Base-by-base conservation (phyloP, 1,140 invertebrate genomes). In the Drosophila novamexicana region DNA sequence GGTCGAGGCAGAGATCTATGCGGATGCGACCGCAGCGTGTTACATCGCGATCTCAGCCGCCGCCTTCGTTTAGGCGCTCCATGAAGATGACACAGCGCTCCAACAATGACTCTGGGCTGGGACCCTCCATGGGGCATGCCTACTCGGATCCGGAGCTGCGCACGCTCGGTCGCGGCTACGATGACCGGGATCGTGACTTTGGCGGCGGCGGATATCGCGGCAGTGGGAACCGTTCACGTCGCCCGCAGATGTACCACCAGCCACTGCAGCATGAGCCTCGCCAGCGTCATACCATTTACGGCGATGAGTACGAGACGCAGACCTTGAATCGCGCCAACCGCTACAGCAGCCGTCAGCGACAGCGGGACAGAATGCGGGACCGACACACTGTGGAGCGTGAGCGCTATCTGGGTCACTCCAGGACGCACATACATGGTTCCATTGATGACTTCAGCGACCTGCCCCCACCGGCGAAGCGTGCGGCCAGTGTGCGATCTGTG, bases 41-140 rank as follows among this genome's bases (percentile, higher is more conserved):
- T 1, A 37, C 81, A 69, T 94, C 93, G 0, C 85, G 93, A 39
- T 93, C 93, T 5, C 91, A 92, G 69, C 91, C 91, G 42, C 91
- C 91, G 10, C 90, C 91, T 2, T 69, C 85, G 62, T 93, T 92
- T 32, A 76, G 92, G 0, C 82, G 92, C 75, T 96, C 96, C 6
- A 94, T 95, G 37, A 94, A 96, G 49, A 93, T 94, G 34, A 96
- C 95, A 3, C 95, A 96, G 54, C 94, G 95, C 68, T 97, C 96
- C 3, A 94, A 94, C 0, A 86, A 88, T 75, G 91, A 92, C 77
- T 95, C 94, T 10, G 93, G 91, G 0, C 14, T 92, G 9, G 89
- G 85, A 66, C 64, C 93, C 89, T 93, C 92, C 7, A 67, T 94
- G 93, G 54, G 92, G 78, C 90, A 94, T 91, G 92, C 94, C 61